Base-by-base conservation (phyloP, 1,140 invertebrate species). In the Orchesella cincta region DNA sequence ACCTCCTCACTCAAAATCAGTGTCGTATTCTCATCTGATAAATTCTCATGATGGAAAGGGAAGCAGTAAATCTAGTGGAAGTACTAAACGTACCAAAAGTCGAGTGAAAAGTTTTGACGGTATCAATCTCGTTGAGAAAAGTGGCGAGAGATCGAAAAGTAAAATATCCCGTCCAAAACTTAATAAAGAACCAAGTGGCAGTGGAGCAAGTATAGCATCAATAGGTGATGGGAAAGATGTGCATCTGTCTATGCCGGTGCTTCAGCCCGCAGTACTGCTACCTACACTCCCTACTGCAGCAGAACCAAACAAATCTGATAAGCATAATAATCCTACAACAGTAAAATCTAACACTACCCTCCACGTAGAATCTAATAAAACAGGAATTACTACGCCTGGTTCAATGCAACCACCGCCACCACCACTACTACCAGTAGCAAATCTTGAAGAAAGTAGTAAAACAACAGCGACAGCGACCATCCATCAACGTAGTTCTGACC, bases 161-260 rank as follows among this genome's bases (percentile, higher is more conserved):
- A 76, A 76, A 52, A 39, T 76, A 64, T 78, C 77, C 77, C 77
- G 77, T 78, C 77, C 77, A 73, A 67, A 51, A 67, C 29, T 67
- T 8, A 31, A 23, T 23, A 67, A 67, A n/a, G 62, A 67, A 46
- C 8, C 52, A 23, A 57, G 52, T 57, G 39, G 39, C 52, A n/a
- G 23, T n/a, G 23, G 5, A 57, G 52, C 23, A 18, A 18, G 12
- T n/a, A 23, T n/a, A 26, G 3, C 52, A 14, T n/a, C 54, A 5
- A 26, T 62, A 8, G 54, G 23, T 28, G 54, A 62, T 8, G 54
- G 23, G 8, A 62, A 62, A 62, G 54, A 62, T 46, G 8, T 20
- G 54, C 8, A 33, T 31, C 8, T 67, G 28, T 31, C 62, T 1
- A 67, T 67, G 62, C 62, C 62, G 62, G 62, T 67, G 62, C 62